Percentiles rank a stretch among this genome's conserved stretches.
Evolutionary conservation across 1,140 invertebrate genomes (phyloP).

Genomic region (Oryctes rhinoceros): DNA sequence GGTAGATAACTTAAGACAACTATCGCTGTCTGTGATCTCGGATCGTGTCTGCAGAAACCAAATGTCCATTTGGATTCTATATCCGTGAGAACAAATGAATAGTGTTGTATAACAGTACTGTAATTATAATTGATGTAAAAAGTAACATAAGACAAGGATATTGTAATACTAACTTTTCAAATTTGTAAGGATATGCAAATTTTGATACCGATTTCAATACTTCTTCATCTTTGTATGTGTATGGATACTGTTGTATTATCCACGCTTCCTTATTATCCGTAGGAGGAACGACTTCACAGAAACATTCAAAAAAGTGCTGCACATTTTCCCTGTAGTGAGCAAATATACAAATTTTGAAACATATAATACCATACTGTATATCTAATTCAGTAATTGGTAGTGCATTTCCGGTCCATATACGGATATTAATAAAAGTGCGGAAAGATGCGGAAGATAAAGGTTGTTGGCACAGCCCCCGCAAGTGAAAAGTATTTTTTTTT

Average conservation of each 20-base stretch:
- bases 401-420: neutral
- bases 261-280: slow-evolving; percentile 70
- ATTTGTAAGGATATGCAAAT: slow-evolving; percentile 85
- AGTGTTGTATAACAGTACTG: slow-evolving; percentile 80
- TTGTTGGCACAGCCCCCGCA: slow-evolving; percentile 5
- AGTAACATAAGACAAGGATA: neutral
- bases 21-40: slow-evolving; percentile 78
- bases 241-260: slow-evolving; percentile 81
- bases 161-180: slow-evolving; percentile 72
- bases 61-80: slow-evolving; percentile 95
- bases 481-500: neutral
- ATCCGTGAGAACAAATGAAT: slow-evolving; percentile 93
- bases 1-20: slow-evolving; percentile 87
- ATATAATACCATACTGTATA: slow-evolving; percentile 10
- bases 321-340: slow-evolving; percentile 74
- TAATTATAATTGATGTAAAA: slow-evolving; percentile 53
- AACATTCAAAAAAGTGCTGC: slow-evolving; percentile 82
- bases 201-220: slow-evolving; percentile 82
- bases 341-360: slow-evolving; percentile 52
- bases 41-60: slow-evolving; percentile 93
- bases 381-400: neutral
- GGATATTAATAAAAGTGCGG: neutral
- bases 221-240: slow-evolving; percentile 76
- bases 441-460: slow-evolving; percentile 10
- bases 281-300: slow-evolving; percentile 80